phyloP scores from a whole-genome alignment of 2,888 invertebrate species.

The Euclidia mi region DNA sequence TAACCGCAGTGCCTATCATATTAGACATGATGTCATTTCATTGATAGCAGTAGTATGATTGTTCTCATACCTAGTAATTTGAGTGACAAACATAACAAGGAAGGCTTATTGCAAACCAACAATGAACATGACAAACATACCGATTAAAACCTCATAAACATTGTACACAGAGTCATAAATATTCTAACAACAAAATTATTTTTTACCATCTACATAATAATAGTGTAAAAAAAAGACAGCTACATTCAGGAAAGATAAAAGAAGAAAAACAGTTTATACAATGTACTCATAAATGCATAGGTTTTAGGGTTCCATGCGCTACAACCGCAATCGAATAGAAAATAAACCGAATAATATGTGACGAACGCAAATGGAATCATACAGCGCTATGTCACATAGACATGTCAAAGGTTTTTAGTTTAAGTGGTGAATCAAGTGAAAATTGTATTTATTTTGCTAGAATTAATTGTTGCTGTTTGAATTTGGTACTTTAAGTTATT shows the following conservation, averaged over 20 bases:
- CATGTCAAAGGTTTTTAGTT: not conserved
- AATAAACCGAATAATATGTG: slow-evolving; percentile 41
- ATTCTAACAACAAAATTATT: not conserved
- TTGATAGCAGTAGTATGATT: too few species aligned
- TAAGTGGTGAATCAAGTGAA: too few species aligned
- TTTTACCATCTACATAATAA: not conserved
- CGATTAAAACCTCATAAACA: not conserved
- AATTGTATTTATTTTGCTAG: too few species aligned
- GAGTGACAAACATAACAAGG: too few species aligned
- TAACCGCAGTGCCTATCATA: too few species aligned
- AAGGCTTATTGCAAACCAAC: too few species aligned
- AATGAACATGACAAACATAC: too few species aligned
- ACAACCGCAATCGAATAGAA: slow-evolving; percentile 37
- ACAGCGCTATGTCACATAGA: slow-evolving; percentile 28
- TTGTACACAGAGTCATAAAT: slow-evolving; percentile 2
- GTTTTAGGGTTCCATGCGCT: slow-evolving; percentile 49
- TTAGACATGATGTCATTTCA: too few species aligned
- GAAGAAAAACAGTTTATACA: slow-evolving; percentile 45
- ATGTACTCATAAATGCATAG: slow-evolving; percentile 56
- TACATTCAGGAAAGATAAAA: slow-evolving; percentile 52
- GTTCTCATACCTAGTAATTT: too few species aligned
- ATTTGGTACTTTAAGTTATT: too few species aligned
- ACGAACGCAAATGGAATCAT: slow-evolving; percentile 38
- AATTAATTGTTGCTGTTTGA: too few species aligned
- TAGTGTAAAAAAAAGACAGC: slow-evolving; percentile 4